Conservation (phyloP, 2,888 invertebrate genomes). For the Rhorus exstirpatorius region DNA sequence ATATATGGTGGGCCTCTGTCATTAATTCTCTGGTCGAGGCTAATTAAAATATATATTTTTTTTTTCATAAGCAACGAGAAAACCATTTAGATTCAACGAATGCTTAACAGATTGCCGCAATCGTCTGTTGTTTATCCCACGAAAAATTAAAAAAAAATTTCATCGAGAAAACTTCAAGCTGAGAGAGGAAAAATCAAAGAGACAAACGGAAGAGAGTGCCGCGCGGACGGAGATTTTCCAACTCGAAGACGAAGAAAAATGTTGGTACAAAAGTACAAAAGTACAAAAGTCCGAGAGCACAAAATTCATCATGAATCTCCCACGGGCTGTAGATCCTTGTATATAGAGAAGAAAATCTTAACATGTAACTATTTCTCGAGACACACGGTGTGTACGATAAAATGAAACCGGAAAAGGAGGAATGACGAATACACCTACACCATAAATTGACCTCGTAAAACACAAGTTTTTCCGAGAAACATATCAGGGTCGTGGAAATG, state of each 20-base stretch:
- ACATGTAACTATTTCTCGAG: slow-evolving; percentile 51
- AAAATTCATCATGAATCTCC: slow-evolving; percentile 57
- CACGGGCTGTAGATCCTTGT: slow-evolving; percentile 54
- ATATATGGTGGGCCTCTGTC: too few relatives aligned
- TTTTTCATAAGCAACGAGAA: too few relatives aligned
- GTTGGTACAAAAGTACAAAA: too few relatives aligned
- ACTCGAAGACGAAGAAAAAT: not conserved
- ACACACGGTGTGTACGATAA: slow-evolving; percentile 35
- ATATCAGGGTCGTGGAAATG: slow-evolving; percentile 31
- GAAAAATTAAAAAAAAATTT: too few relatives aligned
- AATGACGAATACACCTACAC: slow-evolving; percentile 19
- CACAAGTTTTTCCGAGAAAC: slow-evolving; percentile 52
- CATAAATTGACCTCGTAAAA: slow-evolving; percentile 55
- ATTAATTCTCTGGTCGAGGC: too few relatives aligned
- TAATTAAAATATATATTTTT: too few relatives aligned
- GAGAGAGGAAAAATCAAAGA: not conserved
- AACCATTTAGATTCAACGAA: too few relatives aligned
- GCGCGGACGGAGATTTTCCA: not conserved
- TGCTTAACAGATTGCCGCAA: too few relatives aligned
- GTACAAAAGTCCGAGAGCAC: slow-evolving; percentile 12
- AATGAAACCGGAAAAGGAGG: not conserved
- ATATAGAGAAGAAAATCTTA: slow-evolving; percentile 57
- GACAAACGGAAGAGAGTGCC: not conserved
- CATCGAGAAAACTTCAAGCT: not conserved
- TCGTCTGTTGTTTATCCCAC: too few relatives aligned